Conservation (phyloP, 2,797 vertebrate genomes). For the Nannoperca obscura region DNA sequence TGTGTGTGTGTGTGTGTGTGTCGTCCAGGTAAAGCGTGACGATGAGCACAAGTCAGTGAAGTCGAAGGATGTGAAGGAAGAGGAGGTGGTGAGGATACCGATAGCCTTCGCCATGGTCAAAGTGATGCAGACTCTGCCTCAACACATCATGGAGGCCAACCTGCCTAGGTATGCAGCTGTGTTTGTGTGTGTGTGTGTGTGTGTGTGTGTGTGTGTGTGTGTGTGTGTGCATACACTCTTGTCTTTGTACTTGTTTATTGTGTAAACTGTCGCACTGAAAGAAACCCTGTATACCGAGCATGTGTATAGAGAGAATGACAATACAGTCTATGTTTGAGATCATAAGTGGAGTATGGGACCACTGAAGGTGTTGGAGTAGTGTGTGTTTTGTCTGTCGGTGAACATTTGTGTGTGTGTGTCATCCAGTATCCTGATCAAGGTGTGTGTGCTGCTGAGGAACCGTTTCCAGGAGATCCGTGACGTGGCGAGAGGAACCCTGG, state of each 20-base stretch:
- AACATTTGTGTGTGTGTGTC: background rate
- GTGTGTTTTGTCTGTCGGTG: background rate
- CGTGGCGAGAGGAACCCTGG: constrained; percentile 91
- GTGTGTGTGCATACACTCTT: no score
- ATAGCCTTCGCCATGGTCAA: constrained; percentile 97
- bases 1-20: background rate
- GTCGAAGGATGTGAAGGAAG: constrained; percentile 93
- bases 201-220: background rate
- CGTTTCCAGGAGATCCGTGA: constrained; percentile 96
- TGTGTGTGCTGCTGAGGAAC: constrained; percentile 93
- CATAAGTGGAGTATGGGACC: background rate
- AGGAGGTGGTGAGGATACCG: constrained; percentile 92
- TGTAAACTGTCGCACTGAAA: background rate
- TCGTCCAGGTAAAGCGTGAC: constrained; percentile 90
- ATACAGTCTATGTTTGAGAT: background rate
- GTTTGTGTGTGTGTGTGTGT: background rate
- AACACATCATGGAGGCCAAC: constrained; percentile 92
- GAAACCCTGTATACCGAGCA: background rate
- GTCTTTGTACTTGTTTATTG: background rate
- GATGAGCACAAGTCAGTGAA: constrained; percentile 95
- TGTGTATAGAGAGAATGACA: background rate
- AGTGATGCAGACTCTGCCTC: constrained; percentile 94
- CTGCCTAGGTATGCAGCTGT: constrained; percentile 89
- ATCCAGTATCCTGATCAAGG: constrained; percentile 93
- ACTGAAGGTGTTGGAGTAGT: background rate